Percentiles rank a stretch among this genome's conserved stretches.
These are phyloP conservation scores for Gortyna flavago DNA, from an alignment of 2,888 invertebrate genomes.

Conservation along the genomic window DNA sequence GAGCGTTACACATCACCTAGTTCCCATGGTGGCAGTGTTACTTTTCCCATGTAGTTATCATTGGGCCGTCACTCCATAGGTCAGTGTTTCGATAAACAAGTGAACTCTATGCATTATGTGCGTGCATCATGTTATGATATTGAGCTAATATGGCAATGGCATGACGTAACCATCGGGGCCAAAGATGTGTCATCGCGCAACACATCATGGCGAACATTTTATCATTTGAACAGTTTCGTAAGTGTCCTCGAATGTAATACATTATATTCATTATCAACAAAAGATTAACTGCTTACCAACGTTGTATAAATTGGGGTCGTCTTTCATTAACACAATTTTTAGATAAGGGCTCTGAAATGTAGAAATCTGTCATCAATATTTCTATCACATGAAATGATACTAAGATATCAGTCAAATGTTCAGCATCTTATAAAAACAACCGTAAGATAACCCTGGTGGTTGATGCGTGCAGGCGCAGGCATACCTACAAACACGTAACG, in stretches of 20 bases:
- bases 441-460: conserved; percentile 33
- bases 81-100: conserved; percentile 81
- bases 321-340: conserved; percentile 12
- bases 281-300: conserved; percentile 30
- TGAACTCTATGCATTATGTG: conserved; percentile 65
- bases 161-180: conserved; percentile 61
- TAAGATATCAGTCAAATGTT: conserved; percentile 13
- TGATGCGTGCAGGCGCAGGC: conserved; percentile 61
- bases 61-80: conserved; percentile 76
- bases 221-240: conserved; percentile 53
- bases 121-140: conserved; percentile 65
- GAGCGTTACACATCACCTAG: conserved; percentile 74
- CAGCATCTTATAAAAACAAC: conserved; percentile 24
- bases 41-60: conserved; percentile 84
- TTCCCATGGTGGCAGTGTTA: conserved; percentile 78
- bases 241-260: conserved; percentile 45
- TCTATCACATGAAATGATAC: conserved; percentile 3
- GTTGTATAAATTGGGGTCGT: neutral
- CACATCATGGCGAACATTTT: conserved; percentile 43
- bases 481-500: conserved; percentile 72
- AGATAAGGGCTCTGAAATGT: conserved; percentile 8
- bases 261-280: conserved; percentile 44
- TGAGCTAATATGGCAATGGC: conserved; percentile 55
- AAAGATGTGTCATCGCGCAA: conserved; percentile 57
- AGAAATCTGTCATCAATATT: conserved; percentile 25